Percentiles rank a stretch among this genome's conserved stretches.
Evolutionary conservation across 1,140 invertebrate species (phyloP).

Genomic region (Yoshiicerus persimilis): DNA sequence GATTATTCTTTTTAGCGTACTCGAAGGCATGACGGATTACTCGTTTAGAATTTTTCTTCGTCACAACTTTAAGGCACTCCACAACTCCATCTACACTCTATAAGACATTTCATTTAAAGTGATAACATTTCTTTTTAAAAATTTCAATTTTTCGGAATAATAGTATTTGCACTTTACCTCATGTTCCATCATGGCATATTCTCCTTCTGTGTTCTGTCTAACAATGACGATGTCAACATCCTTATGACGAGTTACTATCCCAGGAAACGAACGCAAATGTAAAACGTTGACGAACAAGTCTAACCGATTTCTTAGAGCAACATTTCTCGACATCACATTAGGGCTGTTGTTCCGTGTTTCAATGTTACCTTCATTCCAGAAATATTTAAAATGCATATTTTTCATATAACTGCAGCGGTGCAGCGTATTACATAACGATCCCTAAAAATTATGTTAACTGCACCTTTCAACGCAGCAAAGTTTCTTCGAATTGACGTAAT

Average conservation of each 20-base stretch:
- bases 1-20: conserved; percentile 81
- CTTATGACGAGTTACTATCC: conserved; percentile 80
- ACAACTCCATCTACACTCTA: conserved; percentile 86
- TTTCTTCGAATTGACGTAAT: conserved; percentile 94
- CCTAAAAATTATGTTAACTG: no score
- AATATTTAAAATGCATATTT: no score
- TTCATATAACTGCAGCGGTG: no score
- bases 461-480: conserved; percentile 92
- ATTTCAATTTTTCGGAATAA: no score
- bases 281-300: conserved; percentile 96
- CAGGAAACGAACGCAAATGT: conserved; percentile 89
- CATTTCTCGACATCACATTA: conserved; percentile 78
- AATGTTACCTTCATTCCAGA: conserved; percentile 72
- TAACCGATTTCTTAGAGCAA: conserved; percentile 85
- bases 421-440: no score
- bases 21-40: conserved; percentile 95
- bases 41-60: conserved; percentile 84
- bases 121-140: no score
- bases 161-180: no score
- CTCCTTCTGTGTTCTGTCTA: conserved; percentile 93
- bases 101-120: no score
- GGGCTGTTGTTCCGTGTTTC: conserved; percentile 80
- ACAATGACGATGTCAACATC: conserved; percentile 93
- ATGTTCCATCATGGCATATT: conserved; percentile 97
- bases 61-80: conserved; percentile 96